phyloP scores from a whole-genome alignment of 2,888 invertebrate genomes.

The Lacanobia oleracea region DNA sequence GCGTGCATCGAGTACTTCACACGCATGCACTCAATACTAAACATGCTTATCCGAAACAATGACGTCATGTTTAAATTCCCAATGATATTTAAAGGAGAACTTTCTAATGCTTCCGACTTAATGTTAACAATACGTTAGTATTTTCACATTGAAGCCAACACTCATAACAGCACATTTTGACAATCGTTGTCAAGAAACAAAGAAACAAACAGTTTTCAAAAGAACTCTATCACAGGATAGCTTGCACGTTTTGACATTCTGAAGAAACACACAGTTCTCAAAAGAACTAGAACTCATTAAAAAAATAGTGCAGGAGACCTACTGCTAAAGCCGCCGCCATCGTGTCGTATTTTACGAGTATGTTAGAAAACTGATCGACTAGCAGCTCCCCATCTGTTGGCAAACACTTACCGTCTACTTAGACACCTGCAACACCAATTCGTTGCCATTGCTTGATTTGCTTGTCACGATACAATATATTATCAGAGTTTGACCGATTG shows the following conservation, averaged over 20 bases:
- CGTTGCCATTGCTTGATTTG: not conserved
- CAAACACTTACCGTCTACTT: not conserved
- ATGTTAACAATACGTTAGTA: not conserved
- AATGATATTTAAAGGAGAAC: slow-evolving; percentile 49
- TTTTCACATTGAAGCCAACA: too few species aligned
- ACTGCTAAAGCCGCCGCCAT: too few species aligned
- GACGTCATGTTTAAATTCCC: slow-evolving; percentile 19
- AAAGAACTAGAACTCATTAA: too few species aligned
- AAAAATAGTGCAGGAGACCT: too few species aligned
- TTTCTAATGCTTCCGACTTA: slow-evolving; percentile 4
- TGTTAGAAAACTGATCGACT: not conserved
- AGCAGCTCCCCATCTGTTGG: not conserved
- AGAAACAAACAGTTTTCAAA: too few species aligned
- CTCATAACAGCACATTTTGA: too few species aligned
- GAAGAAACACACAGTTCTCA: too few species aligned
- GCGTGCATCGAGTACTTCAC: slow-evolving; percentile 2
- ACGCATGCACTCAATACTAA: slow-evolving; percentile 40
- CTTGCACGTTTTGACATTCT: too few species aligned
- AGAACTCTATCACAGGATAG: too few species aligned
- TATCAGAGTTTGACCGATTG: not conserved
- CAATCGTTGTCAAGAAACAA: too few species aligned
- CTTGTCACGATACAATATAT: not conserved
- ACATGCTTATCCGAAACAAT: slow-evolving; percentile 41
- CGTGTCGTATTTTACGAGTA: too few species aligned
- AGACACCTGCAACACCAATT: not conserved